Base-by-base conservation (phyloP, 2,113 vertebrate genomes). In the Sitta europaea region DNA sequence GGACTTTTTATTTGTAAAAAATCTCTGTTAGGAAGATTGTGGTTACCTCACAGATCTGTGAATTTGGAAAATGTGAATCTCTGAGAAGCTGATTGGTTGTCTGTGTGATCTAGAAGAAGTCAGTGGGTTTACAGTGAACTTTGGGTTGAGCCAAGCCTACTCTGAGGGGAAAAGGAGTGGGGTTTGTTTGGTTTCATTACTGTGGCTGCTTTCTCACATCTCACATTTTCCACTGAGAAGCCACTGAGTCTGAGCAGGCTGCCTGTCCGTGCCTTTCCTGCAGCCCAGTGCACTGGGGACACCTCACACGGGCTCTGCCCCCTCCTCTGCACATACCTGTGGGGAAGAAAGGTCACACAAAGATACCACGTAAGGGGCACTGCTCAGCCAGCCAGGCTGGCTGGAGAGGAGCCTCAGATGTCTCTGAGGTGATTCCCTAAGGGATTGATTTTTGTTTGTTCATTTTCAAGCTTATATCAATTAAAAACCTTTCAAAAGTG, bases 301-400 rank as follows among this genome's bases (percentile, higher is more conserved):
- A 22, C 23, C 53, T 82, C 3, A 1, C 12, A 7, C 0, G 1
- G 38, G n/a, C 24, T 82, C 71, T 67, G 47, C 9, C 18, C 23
- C 35, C 5, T 29, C 21, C 36, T 38, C 91, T 55, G 68, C 33
- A 1, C 1, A 1, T 22, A 25, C 54, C 63, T 50, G 65, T 7
- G 4, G 81, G 38, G 12, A 82, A 27, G 38, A 3, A 14, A 55
- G 66, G 35, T 38, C 43, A 21, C 19, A 12, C 43, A 36, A 61
- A 51, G 58, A 10, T 28, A 42, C 42, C 43, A 12, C 0, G 0
- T 6, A 24, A 65, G 25, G 65, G 54, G 7, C 67, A 23, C 70
- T 65, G 66, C 50, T 83, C 45, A 27, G 29, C 18, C 43, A 45
- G 59, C 5, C 12, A 65, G 53, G 28, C 20, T 63, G 71, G 21